A percentile compares a stretch with the other conserved stretches of the same genome.
Conservation (phyloP, 2,888 invertebrate species). For the Smittia sp. region DNA sequence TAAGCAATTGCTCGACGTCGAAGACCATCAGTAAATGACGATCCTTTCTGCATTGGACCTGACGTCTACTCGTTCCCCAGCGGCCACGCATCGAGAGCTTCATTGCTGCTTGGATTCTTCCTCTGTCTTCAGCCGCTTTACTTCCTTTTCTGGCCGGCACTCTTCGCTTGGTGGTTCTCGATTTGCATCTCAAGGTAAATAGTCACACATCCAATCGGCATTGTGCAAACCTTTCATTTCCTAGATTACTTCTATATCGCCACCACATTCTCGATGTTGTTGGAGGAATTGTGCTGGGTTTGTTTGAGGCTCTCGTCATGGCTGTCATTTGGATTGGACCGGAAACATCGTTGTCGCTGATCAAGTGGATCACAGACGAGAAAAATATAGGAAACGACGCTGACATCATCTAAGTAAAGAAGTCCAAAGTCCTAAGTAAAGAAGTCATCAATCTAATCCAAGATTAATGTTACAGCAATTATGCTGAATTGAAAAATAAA, state of each 20-base stretch:
- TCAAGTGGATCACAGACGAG: constrained; percentile 47
- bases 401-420: constrained; percentile 31
- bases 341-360: constrained; percentile 54
- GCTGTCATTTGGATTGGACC: constrained; percentile 68
- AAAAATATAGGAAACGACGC: constrained; percentile 44
- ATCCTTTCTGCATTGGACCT: constrained; percentile 62
- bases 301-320: constrained; percentile 65
- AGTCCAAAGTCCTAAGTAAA: no score
- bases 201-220: no score
- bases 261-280: constrained; percentile 85
- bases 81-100: constrained; percentile 85
- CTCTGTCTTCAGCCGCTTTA: constrained; percentile 63
- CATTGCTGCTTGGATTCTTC: constrained; percentile 73
- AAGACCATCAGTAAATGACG: constrained; percentile 68
- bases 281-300: constrained; percentile 71
- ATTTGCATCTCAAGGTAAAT: constrained; percentile 65
- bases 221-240: no score
- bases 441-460: no score
- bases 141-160: constrained; percentile 60
- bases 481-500: no score
- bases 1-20: constrained; percentile 61
- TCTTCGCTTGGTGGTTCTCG: constrained; percentile 71
- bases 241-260: constrained; percentile 73
- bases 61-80: constrained; percentile 73
- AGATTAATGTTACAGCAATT: no score